Percentiles rank a stretch among this genome's conserved stretches.
phyloP scores from a whole-genome alignment of 2,888 invertebrate species.

The Sarcophaga subvicina region DNA sequence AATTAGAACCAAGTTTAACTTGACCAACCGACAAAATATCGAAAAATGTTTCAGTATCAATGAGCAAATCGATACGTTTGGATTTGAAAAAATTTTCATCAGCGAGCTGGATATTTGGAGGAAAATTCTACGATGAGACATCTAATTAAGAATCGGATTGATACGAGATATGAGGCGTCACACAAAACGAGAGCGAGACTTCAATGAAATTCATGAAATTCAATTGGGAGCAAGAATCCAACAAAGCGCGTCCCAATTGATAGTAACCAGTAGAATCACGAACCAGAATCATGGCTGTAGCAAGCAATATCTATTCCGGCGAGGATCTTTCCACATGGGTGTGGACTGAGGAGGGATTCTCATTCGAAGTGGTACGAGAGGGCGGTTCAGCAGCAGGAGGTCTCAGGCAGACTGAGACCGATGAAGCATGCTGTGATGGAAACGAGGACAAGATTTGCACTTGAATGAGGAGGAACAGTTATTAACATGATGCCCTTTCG shows the following conservation, averaged over 20 bases:
- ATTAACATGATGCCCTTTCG: conserved; percentile 43
- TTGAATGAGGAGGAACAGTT: conserved; percentile 41
- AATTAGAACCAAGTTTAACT: conserved; percentile 59
- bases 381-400: conserved; percentile 12
- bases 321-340: conserved; percentile 49
- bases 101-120: conserved; percentile 56
- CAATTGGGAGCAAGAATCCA: conserved; percentile 61
- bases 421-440: conserved; percentile 26
- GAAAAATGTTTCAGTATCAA: conserved; percentile 67
- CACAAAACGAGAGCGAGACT: conserved; percentile 50
- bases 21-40: conserved; percentile 65
- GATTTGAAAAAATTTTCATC: conserved; percentile 66
- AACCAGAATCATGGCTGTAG: conserved; percentile 65
- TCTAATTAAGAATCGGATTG: conserved; percentile 66
- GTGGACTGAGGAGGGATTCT: conserved; percentile 29
- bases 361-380: conserved; percentile 9
- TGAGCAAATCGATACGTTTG: conserved; percentile 61
- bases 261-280: conserved; percentile 46
- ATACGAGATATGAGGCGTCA: conserved; percentile 67
- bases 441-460: conserved; percentile 33
- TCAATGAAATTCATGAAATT: conserved; percentile 57
- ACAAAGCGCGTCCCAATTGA: conserved; percentile 55
- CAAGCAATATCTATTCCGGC: conserved; percentile 53
- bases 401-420: background rate
- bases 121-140: conserved; percentile 64